Base-by-base conservation (phyloP, 2,113 vertebrate genomes). In the Dolichotis patagonum region DNA sequence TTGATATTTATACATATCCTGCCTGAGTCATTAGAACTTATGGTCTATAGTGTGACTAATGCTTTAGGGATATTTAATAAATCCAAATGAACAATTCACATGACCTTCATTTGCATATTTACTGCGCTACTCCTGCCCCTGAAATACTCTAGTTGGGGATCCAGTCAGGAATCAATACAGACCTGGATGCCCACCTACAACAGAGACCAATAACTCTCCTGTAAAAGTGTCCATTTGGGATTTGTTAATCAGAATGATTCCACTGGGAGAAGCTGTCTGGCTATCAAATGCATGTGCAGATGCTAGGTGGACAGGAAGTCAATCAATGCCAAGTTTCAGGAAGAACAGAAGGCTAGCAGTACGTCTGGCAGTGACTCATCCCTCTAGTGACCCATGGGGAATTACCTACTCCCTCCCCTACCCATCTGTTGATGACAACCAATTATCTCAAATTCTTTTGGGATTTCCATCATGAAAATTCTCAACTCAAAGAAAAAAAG, bases 351-450 rank as follows among this genome's bases (percentile, higher is more conserved):
- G 67, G 81, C 85, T 56, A 67, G 86, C 54, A 46, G 46, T 24
- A 28, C 67, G 32, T 85, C 30, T 95, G 41, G n/a, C 82, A 93
- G 91, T 95, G 86, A 80, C 69, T 94, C 81, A 86, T 78, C 32
- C 90, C 11, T 17, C 0, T 2, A 83, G 85, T 58, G 86, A 92
- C 54, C 97, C 85, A 65, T 2, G 86, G 49, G 82, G 97, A 95
- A 95, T 78, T 86, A 77, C 71, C 89, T 87, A 65, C 12, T 92
- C 96, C 30, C 41, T 65, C 67, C 85, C 43, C 56, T 84, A 52
- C 11, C 91, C 97, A 98, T 98, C 98, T 98, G 98, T 69, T 97
- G 96, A 94, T 94, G 67, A 98, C 95, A 97, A 97, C 93, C 30
- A 86, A 97, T 95, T 94, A 97, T 97, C 95, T 98, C 92, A 95